phyloP scores from a whole-genome alignment of 2,797 vertebrate species.

The Ctenosaura bakeri region DNA sequence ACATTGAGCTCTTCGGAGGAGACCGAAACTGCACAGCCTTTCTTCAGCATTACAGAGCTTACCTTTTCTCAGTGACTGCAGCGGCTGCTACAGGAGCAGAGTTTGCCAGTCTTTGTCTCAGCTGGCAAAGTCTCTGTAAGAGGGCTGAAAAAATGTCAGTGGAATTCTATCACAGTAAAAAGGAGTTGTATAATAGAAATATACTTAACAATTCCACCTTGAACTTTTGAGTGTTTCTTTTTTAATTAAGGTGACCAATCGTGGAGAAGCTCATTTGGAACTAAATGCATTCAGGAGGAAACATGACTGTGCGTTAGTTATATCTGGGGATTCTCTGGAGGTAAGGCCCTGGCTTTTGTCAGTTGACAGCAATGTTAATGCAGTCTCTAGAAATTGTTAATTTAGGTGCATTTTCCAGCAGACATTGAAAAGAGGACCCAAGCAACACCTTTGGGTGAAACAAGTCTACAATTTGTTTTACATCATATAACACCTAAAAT shows the following conservation, averaged over 20 bases:
- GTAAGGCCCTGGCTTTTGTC: conserved; percentile 75
- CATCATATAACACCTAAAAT: conserved; percentile 9
- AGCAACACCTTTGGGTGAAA: conserved; percentile 4
- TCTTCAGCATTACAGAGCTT: neutral
- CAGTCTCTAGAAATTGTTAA: neutral
- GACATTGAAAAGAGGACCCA: neutral
- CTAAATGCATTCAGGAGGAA: conserved; percentile 96
- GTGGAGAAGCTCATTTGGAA: conserved; percentile 96
- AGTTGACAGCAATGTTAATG: neutral
- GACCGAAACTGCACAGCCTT: neutral
- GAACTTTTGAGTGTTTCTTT: conserved; percentile 32
- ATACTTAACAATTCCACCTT: neutral
- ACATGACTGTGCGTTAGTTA: conserved; percentile 96
- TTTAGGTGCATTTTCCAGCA: neutral
- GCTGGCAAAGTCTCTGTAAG: neutral
- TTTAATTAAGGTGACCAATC: conserved; percentile 87
- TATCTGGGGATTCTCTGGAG: conserved; percentile 97
- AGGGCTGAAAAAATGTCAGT: neutral
- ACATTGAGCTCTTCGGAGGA: neutral
- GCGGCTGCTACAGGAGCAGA: neutral
- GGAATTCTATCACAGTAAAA: neutral
- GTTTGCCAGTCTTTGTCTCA: neutral
- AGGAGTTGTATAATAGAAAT: neutral
- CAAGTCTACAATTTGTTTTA: conserved; percentile 18
- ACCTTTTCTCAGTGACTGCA: neutral